Percentiles rank a stretch among this genome's conserved stretches.
These are phyloP conservation scores for Apotomis betuletana DNA, from an alignment of 2,888 invertebrate genomes.

Conservation along the genomic window DNA sequence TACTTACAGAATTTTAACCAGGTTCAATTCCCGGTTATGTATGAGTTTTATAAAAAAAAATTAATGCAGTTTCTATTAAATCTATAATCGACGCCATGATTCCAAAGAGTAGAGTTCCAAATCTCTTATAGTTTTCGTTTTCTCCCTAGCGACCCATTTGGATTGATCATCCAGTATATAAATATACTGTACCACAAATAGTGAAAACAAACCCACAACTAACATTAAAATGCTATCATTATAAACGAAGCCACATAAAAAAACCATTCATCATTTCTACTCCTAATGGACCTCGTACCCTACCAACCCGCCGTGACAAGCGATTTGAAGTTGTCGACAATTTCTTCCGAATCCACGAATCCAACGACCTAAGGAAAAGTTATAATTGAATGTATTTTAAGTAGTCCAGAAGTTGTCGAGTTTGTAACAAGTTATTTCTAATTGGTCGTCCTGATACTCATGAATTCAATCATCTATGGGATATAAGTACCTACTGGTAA, in stretches of 20 bases:
- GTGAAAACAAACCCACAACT: neutral
- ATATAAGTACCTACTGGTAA: neutral
- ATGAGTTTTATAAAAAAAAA: too few relatives aligned
- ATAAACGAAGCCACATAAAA: neutral
- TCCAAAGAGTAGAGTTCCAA: too few relatives aligned
- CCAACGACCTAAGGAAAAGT: constrained; percentile 30
- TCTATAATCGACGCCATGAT: too few relatives aligned
- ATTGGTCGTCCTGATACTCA: constrained; percentile 17
- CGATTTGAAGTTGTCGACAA: constrained; percentile 7
- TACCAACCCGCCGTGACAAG: neutral
- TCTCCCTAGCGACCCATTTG: too few relatives aligned
- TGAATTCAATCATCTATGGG: constrained; percentile 1
- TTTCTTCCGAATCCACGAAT: constrained; percentile 20
- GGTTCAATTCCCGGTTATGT: too few relatives aligned
- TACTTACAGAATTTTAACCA: too few relatives aligned
- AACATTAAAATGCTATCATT: neutral
- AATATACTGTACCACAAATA: neutral
- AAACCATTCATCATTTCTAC: neutral
- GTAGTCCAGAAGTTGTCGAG: constrained; percentile 14
- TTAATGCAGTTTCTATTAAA: too few relatives aligned
- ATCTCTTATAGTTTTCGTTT: too few relatives aligned
- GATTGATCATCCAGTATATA: neutral
- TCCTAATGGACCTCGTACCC: neutral
- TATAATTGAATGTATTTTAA: constrained; percentile 39
- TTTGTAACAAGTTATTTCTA: constrained; percentile 21